Evolutionary conservation across 2,888 invertebrate species (phyloP), one percentile per base, ranked within the genome.

Genomic region (Acanthosoma haemorrhoidale): DNA sequence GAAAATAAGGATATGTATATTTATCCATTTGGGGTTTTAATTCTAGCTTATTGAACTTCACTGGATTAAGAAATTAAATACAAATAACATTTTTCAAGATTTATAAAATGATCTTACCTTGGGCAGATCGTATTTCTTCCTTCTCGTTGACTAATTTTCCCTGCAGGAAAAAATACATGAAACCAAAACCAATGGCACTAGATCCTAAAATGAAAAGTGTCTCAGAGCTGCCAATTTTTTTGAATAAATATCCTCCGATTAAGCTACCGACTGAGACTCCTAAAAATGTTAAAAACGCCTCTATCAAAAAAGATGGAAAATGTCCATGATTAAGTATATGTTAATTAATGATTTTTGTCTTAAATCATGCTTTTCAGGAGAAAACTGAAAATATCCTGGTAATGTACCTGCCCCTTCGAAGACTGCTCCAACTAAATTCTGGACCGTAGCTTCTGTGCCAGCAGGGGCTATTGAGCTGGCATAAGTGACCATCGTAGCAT

Each of bases 401-500:
- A 71, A 72, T 57, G 74, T 72, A 83, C 85, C 94, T 13, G 93
- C 82, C 15, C 94, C 94, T 82, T 94, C 94, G 78, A 93, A 94
- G 58, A 92, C 83, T 2, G 91, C 92, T 13, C 94, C 92, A 32
- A 93, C 88, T 43, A 94, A 80, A 67, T 94, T 94, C 84, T 92
- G 92, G 77, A 94, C 87, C 13, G 94, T 94, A 0, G 92, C 91
- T 80, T 92, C 91, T 0, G 91, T 91, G 11, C 93, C 94, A 0
- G 88, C 85, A 1, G 92, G 92, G 1, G 94, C 89, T 1, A 92
- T 86, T 72, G 89, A 86, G 77, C 88, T 91, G 0, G 93, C 93
- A 80, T 93, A 94, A 0, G 92, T 91, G 15, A 92, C 88, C 91
- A 94, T 92, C 9, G 92, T 89, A 0, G 93, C 87, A 79, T 91